Evolutionary conservation across 2,113 vertebrate genomes (phyloP), one percentile per base, ranked within the genome.

Genomic region (Corythornis madagascariensis): DNA sequence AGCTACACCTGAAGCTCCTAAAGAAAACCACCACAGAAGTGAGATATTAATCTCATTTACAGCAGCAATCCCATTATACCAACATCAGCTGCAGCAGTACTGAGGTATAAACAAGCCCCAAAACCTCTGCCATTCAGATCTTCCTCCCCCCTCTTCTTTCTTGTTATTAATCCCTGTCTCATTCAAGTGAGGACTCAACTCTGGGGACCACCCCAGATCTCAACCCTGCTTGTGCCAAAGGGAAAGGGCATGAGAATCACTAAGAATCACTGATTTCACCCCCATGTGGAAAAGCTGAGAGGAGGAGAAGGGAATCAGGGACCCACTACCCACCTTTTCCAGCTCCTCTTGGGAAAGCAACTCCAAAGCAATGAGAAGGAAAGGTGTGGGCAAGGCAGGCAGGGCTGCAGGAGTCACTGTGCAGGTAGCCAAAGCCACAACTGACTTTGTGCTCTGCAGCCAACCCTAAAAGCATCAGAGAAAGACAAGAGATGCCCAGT

Each of bases 111-210:
- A 45, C 9, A 20, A 9, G 16, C 33, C 25, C 24, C 53, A 16
- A 83, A 43, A 69, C 11, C 25, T 80, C 81, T 31, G 21, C 1
- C 1, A 8, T 56, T 86, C 35, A 38, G 18, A 33, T 53, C 50
- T 29, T 16, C 22, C 22, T 10, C 7, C 9, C 1, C 14, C 18
- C 29, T 22, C 4, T 8, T 12, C 7, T 7, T 2, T 16, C 13
- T 53, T 18, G 19, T 31, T 56, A 45, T 31, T 52, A 78, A 57
- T 61, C 33, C 10, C 24, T 60, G 50, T 35, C 24, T 89, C 55
- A n/a, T 60, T 56, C 48, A 55, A 83, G 40, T 55, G 31, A 29
- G 8, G 9, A n/a, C 9, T 5, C 17, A 45, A 12, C 82, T 61
- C 70, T 12, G 11, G 31, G 52, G 52, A 45, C 47, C 38, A 3